Evolutionary conservation across 2,113 vertebrate species (phyloP).

Genomic region (Dipodomys ordii): DNA sequence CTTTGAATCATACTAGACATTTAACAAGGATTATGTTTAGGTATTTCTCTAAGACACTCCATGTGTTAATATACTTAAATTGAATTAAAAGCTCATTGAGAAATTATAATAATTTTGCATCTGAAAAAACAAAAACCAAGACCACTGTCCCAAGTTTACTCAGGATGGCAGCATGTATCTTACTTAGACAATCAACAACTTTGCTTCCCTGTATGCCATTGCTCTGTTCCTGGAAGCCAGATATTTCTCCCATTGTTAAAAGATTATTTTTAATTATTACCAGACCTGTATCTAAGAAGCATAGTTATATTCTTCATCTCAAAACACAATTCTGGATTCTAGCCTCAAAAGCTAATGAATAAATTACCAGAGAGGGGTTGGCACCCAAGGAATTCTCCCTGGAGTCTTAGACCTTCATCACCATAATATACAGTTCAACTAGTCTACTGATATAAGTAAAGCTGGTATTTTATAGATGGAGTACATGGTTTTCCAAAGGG

Average conservation of each 20-base stretch:
- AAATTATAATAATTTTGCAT: background rate
- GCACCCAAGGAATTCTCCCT: background rate
- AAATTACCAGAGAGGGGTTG: background rate
- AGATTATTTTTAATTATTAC: background rate
- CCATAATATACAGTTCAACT: background rate
- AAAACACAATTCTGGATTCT: background rate
- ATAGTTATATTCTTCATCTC: background rate
- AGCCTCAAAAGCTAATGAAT: background rate
- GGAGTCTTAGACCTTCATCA: too few relatives aligned
- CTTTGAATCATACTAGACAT: background rate
- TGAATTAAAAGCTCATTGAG: background rate
- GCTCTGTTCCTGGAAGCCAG: background rate
- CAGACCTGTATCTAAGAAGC: background rate
- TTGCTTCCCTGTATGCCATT: background rate
- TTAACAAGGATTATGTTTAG: background rate
- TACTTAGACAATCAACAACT: background rate
- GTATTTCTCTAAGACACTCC: background rate
- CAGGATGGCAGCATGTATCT: background rate
- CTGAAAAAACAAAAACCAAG: background rate
- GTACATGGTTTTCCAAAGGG: background rate
- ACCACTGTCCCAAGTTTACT: background rate
- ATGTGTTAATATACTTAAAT: background rate
- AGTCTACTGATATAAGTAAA: background rate
- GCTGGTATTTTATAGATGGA: background rate
- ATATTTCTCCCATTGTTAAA: background rate